A percentile compares a stretch with the other conserved stretches of the same genome.
Evolutionary conservation across 2,888 invertebrate genomes (phyloP).

Genomic region (Halocaridina rubra): DNA sequence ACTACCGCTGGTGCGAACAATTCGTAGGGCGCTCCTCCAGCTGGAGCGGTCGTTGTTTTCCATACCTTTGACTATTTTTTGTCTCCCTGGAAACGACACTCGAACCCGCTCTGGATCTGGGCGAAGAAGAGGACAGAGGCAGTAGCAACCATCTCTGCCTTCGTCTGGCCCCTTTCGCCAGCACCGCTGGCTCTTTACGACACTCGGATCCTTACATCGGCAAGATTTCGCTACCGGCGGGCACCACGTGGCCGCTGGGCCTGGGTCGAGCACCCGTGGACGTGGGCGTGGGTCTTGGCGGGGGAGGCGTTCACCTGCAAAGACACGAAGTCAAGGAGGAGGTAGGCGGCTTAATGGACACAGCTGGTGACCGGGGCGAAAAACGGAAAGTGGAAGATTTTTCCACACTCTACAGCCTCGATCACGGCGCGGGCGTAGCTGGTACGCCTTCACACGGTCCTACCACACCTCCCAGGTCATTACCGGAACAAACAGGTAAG

Average conservation of each 20-base stretch:
- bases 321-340: conserved; percentile 63
- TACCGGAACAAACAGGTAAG: conserved; percentile 62
- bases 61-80: background rate
- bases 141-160: background rate
- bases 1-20: too few relatives aligned
- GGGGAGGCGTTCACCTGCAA: conserved; percentile 52
- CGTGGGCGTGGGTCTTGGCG: conserved; percentile 57
- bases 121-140: too few relatives aligned
- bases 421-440: conserved; percentile 64
- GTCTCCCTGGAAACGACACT: too few relatives aligned
- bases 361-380: conserved; percentile 69
- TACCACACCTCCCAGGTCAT: conserved; percentile 59
- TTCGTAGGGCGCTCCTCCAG: too few relatives aligned
- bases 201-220: conserved; percentile 40
- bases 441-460: conserved; percentile 53
- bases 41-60: too few relatives aligned
- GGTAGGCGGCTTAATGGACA: conserved; percentile 64
- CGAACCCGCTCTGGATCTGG: background rate
- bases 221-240: conserved; percentile 63
- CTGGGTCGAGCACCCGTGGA: conserved; percentile 60
- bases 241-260: conserved; percentile 62
- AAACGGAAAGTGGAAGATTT: conserved; percentile 81
- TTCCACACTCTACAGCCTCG: conserved; percentile 82
- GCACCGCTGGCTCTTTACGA: conserved; percentile 25
- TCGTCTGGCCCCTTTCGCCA: background rate